phyloP scores from a whole-genome alignment of 2,797 vertebrate species.

The Crocodylus rhombifer region DNA sequence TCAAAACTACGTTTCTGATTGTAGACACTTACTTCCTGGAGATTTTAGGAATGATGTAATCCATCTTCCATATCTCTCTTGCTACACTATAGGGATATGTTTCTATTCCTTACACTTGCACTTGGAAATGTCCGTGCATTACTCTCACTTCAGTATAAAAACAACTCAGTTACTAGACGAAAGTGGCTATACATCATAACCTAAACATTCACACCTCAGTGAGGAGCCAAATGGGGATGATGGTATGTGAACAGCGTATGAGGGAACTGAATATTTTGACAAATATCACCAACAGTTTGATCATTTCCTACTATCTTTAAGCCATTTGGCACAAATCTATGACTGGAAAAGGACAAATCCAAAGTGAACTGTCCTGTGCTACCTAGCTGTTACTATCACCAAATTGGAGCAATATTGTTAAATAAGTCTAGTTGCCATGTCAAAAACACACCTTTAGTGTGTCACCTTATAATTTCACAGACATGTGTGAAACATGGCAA shows the following conservation, averaged over 20 bases:
- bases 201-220: slow-evolving; percentile 31
- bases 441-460: not conserved
- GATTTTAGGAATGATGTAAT: slow-evolving; percentile 37
- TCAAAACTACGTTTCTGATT: not conserved
- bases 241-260: not conserved
- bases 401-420: not conserved
- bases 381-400: not conserved
- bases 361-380: not conserved
- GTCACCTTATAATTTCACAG: not conserved
- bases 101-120: not conserved
- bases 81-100: not conserved
- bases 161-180: slow-evolving; percentile 4
- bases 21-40: not conserved
- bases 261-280: not conserved
- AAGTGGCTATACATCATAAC: not conserved
- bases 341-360: slow-evolving; percentile 26
- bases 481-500: not conserved
- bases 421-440: not conserved
- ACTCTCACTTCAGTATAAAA: slow-evolving; percentile 9
- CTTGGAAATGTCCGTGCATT: not conserved
- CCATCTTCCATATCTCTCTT: not conserved
- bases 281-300: slow-evolving; percentile 26
- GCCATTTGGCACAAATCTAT: not conserved
- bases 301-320: slow-evolving; percentile 23
- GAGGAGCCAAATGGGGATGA: slow-evolving; percentile 29